phyloP scores from a whole-genome alignment of 2,888 invertebrate genomes.

The Lingula anatina region DNA sequence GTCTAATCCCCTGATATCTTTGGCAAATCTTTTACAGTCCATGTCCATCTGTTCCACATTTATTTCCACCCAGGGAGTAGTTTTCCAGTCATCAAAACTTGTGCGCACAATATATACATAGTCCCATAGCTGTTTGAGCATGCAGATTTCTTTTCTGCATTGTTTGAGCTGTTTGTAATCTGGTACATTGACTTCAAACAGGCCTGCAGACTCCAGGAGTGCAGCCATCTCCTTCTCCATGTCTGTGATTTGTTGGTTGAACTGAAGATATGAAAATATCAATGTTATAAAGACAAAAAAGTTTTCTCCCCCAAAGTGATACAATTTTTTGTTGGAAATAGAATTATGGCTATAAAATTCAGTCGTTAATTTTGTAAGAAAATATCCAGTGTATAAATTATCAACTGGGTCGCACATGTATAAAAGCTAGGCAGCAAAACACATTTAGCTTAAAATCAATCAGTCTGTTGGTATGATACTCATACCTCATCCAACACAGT shows the following conservation, averaged over 20 bases:
- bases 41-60: conserved; percentile 98
- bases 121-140: conserved; percentile 87
- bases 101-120: conserved; percentile 84
- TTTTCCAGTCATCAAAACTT: conserved; percentile 94
- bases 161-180: conserved; percentile 89
- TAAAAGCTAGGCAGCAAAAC: too few relatives aligned
- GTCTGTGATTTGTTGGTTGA: conserved; percentile 70
- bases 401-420: too few relatives aligned
- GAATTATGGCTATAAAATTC: neutral
- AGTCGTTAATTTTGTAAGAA: neutral
- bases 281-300: neutral
- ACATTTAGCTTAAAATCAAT: too few relatives aligned
- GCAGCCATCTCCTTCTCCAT: conserved; percentile 81
- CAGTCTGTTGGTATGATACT: too few relatives aligned
- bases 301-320: neutral
- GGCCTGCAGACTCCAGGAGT: conserved; percentile 81
- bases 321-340: neutral
- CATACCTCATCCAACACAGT: conserved; percentile 42
- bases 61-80: conserved; percentile 92
- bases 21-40: conserved; percentile 95
- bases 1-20: conserved; percentile 67
- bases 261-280: conserved; percentile 60
- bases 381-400: too few relatives aligned
- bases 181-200: conserved; percentile 92
- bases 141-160: conserved; percentile 80